phyloP scores from a whole-genome alignment of 2,888 invertebrate genomes.

The Nematopogon swammerdamellus region DNA sequence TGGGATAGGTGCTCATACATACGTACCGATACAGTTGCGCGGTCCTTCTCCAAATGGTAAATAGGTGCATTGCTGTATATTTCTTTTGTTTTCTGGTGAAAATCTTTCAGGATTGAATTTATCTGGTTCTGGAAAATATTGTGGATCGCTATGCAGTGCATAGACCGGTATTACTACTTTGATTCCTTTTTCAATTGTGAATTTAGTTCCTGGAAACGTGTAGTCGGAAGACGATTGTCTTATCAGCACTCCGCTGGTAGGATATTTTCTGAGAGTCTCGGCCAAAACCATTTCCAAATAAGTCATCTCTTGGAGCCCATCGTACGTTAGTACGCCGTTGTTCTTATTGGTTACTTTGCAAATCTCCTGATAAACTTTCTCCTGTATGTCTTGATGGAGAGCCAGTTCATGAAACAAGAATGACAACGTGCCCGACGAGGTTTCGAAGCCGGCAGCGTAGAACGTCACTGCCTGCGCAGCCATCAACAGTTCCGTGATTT shows the following conservation, averaged over 20 bases:
- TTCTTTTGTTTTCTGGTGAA: slow-evolving; percentile 22
- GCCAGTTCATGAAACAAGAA: slow-evolving; percentile 20
- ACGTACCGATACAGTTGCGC: slow-evolving; percentile 5
- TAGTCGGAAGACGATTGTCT: slow-evolving; percentile 19
- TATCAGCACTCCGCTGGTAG: slow-evolving; percentile 21
- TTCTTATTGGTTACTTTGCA: slow-evolving; percentile 14
- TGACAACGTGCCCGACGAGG: slow-evolving; percentile 20
- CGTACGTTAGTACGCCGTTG: slow-evolving; percentile 18
- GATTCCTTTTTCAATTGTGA: slow-evolving; percentile 18
- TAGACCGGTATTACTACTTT: slow-evolving; percentile 14
- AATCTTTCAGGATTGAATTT: slow-evolving; percentile 32
- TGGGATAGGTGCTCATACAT: background rate
- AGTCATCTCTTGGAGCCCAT: slow-evolving; percentile 18
- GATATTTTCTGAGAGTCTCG: slow-evolving; percentile 30
- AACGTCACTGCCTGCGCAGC: slow-evolving; percentile 19
- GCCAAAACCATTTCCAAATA: slow-evolving; percentile 19
- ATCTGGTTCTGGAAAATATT: slow-evolving; percentile 19
- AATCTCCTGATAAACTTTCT: slow-evolving; percentile 17
- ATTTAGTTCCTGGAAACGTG: slow-evolving; percentile 17
- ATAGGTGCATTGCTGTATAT: slow-evolving; percentile 24
- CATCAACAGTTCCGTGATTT: slow-evolving; percentile 13
- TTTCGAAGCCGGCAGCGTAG: slow-evolving; percentile 24
- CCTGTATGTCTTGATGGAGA: slow-evolving; percentile 18
- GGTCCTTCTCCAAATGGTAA: slow-evolving; percentile 13
- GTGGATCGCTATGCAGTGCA: slow-evolving; percentile 16